A percentile compares a stretch with the other conserved stretches of the same genome.
phyloP scores from a whole-genome alignment of 2,888 invertebrate species.

The Ectropis crepuscularia region DNA sequence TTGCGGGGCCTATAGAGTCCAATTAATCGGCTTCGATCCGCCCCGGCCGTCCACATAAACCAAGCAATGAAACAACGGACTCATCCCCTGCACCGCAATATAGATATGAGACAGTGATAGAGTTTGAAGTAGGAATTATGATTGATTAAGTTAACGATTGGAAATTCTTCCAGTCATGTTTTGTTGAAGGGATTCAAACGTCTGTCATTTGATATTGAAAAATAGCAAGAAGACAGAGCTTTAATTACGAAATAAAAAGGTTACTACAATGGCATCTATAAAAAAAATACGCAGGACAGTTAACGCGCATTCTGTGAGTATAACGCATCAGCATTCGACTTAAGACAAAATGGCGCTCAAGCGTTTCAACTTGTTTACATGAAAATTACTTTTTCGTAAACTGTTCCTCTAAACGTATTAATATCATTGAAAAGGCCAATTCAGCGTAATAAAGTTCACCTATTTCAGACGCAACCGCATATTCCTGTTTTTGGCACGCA shows the following conservation, averaged over 20 bases:
- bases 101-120: conserved; percentile 21
- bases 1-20: conserved; percentile 59
- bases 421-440: conserved; percentile 64
- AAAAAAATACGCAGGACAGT: too few relatives aligned
- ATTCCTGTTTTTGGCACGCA: conserved; percentile 73
- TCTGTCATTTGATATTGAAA: neutral
- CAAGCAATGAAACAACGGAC: conserved; percentile 53
- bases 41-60: conserved; percentile 55
- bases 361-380: neutral
- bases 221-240: too few relatives aligned
- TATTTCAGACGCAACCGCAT: conserved; percentile 65
- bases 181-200: neutral
- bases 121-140: conserved; percentile 24
- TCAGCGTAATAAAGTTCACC: conserved; percentile 59
- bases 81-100: conserved; percentile 46
- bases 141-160: neutral
- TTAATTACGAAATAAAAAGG: too few relatives aligned
- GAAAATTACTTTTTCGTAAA: neutral
- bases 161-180: neutral
- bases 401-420: conserved; percentile 50
- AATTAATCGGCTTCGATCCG: conserved; percentile 65
- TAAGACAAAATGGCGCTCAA: too few relatives aligned
- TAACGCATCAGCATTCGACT: too few relatives aligned
- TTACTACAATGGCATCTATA: too few relatives aligned
- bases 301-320: too few relatives aligned